Conservation (phyloP, 1,140 invertebrate species). For the Orchesella cincta region DNA sequence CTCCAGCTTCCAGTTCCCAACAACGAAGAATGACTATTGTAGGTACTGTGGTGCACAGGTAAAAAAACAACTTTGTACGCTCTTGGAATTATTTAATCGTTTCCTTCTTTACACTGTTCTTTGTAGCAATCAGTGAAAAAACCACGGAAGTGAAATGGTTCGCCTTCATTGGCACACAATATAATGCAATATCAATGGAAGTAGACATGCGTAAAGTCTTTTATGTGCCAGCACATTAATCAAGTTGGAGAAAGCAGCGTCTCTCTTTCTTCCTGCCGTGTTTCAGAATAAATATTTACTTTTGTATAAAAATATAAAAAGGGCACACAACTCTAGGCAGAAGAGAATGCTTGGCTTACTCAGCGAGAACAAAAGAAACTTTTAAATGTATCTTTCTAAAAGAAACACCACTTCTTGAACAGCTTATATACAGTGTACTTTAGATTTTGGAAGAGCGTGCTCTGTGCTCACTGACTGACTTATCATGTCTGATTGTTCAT, state of each 20-base stretch:
- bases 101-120: too few species aligned
- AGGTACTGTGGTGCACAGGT: too few species aligned
- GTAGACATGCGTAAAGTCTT: not conserved
- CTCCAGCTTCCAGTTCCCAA: too few species aligned
- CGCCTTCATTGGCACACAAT: too few species aligned
- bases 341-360: not conserved
- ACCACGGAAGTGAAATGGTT: too few species aligned
- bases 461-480: not conserved
- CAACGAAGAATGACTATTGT: too few species aligned
- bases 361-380: not conserved
- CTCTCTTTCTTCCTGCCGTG: not conserved
- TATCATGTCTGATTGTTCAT: not conserved
- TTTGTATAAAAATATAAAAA: not conserved
- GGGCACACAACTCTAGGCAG: not conserved
- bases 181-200: too few species aligned
- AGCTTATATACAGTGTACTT: not conserved
- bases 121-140: too few species aligned
- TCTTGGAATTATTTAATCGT: too few species aligned
- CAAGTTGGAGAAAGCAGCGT: not conserved
- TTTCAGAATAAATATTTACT: not conserved
- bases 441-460: too few species aligned
- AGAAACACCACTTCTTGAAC: not conserved
- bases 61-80: too few species aligned
- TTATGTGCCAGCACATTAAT: slow-evolving; percentile 21
- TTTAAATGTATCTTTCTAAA: not conserved